Evolutionary conservation across 2,888 invertebrate species (phyloP), one percentile per base, ranked within the genome.

Genomic region (Sthenelais limicola): DNA sequence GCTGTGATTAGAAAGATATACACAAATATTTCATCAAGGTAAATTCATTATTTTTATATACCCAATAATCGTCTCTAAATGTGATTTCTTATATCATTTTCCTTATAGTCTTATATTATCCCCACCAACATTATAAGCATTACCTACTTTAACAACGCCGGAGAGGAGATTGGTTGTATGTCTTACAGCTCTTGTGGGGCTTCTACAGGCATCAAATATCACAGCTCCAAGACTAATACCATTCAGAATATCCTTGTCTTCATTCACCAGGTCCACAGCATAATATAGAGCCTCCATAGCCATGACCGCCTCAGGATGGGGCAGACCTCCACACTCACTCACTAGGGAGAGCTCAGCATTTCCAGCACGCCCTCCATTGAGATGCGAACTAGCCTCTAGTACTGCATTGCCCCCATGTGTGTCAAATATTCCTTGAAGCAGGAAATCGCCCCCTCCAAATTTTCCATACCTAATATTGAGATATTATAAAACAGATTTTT

Each of bases 151-250:
- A 15, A 62, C 28, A 15, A 49, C 32, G 9, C 62, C 70, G 28
- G 30, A 62, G 49, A 69, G 51, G 1, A 70, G 33, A 33, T 30
- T 35, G 28, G 26, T 43, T 1, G 67, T 35, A 21, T 73, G 73
- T 32, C 69, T 12, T 15, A 49, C 75, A 15, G 76, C 73, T 35
- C 79, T 68, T n/a, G 74, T 51, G 0, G 81, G 75, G 56, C 81
- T 84, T 73, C 83, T 82, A 73, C 85, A 85, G 73, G 83, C 83
- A 68, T 85, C 84, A 38, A 84, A 79, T 3, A 78, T 80, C 9
- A 84, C 71, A 0, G 82, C 84, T n/a, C 84, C 83, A 62, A 83
- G 82, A 1, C 79, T 76, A 4, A 82, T 76, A 1, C 77, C 76
- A 0, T 82, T 43, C 58, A 72, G 48, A 12, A 58, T 66, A 43